Evolutionary conservation across 2,113 vertebrate genomes (phyloP).

Genomic region (Anguilla rostrata): DNA sequence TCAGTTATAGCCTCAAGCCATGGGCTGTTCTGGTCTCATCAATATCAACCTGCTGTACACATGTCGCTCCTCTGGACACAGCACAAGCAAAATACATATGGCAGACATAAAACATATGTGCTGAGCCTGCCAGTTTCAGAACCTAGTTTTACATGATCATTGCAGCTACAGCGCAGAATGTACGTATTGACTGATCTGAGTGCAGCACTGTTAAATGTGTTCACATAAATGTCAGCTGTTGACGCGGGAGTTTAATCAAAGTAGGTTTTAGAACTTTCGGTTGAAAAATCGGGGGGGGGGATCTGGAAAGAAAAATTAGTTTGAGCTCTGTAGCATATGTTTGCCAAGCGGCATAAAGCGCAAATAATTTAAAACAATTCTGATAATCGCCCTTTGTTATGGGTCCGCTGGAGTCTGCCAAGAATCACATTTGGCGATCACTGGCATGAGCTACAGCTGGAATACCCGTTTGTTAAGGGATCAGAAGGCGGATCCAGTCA

Average conservation of each 20-base stretch:
- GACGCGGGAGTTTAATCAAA: background rate
- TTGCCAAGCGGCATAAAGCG: background rate
- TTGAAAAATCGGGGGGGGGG: background rate
- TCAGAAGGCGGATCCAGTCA: conserved; percentile 1
- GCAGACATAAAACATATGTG: background rate
- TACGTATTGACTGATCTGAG: background rate
- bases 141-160: too few relatives aligned
- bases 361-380: background rate
- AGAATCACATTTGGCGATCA: conserved; percentile 17
- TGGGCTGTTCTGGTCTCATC: background rate
- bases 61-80: background rate
- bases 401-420: background rate
- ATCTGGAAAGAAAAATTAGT: too few relatives aligned
- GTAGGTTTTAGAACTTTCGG: too few relatives aligned
- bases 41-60: background rate
- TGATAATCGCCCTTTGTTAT: conserved; percentile 3
- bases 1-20: background rate
- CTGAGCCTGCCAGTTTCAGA: background rate
- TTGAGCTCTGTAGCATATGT: too few relatives aligned
- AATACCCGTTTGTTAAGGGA: conserved; percentile 16
- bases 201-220: background rate
- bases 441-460: conserved; percentile 13
- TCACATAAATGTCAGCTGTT: background rate
- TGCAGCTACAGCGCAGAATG: background rate
- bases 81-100: background rate